phyloP scores from a whole-genome alignment of 2,888 invertebrate species.

The Perizoma affinitatum region DNA sequence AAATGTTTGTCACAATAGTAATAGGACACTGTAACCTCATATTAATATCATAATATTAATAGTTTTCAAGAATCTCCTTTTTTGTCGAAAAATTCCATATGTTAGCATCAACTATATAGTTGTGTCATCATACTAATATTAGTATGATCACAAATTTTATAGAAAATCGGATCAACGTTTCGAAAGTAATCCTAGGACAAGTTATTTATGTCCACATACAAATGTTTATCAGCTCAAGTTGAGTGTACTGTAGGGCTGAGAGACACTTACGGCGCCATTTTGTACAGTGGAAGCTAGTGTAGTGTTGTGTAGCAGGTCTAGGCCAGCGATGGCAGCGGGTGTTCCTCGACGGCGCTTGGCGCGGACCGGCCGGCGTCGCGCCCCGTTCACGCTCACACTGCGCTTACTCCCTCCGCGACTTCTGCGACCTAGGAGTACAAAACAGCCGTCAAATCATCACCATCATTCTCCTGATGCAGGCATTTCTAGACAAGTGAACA shows the following conservation, averaged over 20 bases:
- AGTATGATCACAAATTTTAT: too few relatives aligned
- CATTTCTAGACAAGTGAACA: too few relatives aligned
- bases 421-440: slow-evolving; percentile 43
- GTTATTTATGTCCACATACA: too few relatives aligned
- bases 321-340: slow-evolving; percentile 90
- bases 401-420: slow-evolving; percentile 74
- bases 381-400: slow-evolving; percentile 78
- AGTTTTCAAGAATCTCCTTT: too few relatives aligned
- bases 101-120: too few relatives aligned
- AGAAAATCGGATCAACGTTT: too few relatives aligned
- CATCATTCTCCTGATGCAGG: not conserved
- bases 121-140: too few relatives aligned
- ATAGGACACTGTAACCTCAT: not conserved
- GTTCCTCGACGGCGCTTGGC: slow-evolving; percentile 71
- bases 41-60: too few relatives aligned
- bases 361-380: slow-evolving; percentile 64
- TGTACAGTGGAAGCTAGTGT: slow-evolving; percentile 94
- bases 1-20: too few relatives aligned
- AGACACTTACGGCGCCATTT: slow-evolving; percentile 82
- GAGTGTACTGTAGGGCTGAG: not conserved
- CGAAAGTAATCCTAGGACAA: too few relatives aligned
- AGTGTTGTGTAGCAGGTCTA: slow-evolving; percentile 94
- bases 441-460: not conserved
- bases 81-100: too few relatives aligned
- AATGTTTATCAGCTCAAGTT: too few relatives aligned